phyloP scores from a whole-genome alignment of 2,113 vertebrate genomes.

The Theristicus caerulescens region DNA sequence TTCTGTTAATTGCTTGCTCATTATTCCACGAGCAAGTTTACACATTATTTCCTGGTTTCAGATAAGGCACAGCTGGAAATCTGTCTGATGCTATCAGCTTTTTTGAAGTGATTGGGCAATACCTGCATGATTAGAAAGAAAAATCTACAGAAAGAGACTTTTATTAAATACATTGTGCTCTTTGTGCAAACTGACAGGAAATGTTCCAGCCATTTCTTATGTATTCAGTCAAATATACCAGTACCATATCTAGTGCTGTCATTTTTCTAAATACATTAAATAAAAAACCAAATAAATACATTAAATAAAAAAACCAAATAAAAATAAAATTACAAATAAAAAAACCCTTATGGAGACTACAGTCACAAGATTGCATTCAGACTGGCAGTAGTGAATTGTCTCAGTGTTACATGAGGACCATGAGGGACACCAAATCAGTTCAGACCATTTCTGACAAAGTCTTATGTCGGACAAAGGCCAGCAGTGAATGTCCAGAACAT shows the following conservation, averaged over 20 bases:
- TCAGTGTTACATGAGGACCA: not conserved
- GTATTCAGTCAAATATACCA: not conserved
- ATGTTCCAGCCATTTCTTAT: not conserved
- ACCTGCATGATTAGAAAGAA: not conserved
- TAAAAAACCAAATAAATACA: too few relatives aligned
- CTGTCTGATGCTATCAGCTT: not conserved
- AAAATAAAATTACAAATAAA: not conserved
- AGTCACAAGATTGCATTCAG: not conserved
- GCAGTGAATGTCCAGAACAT: not conserved
- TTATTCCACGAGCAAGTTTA: not conserved
- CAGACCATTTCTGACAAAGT: not conserved
- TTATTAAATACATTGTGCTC: not conserved
- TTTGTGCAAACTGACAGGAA: not conserved
- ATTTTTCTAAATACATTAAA: not conserved
- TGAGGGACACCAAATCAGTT: not conserved
- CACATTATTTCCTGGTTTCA: not conserved
- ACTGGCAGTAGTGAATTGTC: not conserved
- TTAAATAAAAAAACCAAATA: too few relatives aligned
- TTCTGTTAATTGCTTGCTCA: constrained; percentile 32
- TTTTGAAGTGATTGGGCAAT: not conserved
- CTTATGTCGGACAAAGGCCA: not conserved
- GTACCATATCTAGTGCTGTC: not conserved
- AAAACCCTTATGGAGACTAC: not conserved
- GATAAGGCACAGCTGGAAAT: constrained; percentile 15
- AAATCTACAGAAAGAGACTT: not conserved